phyloP scores from a whole-genome alignment of 2,113 vertebrate species.

The Eidolon helvum region DNA sequence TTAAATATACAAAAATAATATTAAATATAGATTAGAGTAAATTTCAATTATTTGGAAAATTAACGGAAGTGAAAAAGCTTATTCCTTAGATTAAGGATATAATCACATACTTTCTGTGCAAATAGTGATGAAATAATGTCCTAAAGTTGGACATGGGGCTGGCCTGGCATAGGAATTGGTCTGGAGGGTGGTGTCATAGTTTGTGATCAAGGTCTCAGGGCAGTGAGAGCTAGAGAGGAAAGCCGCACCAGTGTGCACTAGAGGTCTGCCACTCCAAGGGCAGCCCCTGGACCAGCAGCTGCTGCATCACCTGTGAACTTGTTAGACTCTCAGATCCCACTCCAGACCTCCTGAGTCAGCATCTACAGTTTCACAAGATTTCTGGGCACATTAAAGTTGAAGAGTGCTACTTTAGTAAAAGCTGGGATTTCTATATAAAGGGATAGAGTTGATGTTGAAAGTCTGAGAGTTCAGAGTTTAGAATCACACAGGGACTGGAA shows the following conservation, averaged over 20 bases:
- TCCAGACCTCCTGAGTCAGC: background rate
- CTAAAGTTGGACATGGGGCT: background rate
- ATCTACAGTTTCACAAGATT: background rate
- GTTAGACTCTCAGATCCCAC: background rate
- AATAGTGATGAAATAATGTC: background rate
- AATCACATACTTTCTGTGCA: background rate
- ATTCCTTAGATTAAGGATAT: background rate
- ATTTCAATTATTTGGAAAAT: slow-evolving; percentile 12
- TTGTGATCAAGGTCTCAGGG: background rate
- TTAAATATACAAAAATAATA: background rate
- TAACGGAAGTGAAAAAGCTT: background rate
- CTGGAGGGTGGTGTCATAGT: background rate
- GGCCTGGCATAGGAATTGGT: background rate
- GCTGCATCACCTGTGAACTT: background rate
- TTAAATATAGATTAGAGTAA: background rate
- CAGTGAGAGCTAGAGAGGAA: background rate
- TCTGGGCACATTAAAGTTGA: background rate
- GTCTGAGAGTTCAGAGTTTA: background rate
- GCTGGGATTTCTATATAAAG: background rate
- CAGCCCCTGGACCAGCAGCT: background rate
- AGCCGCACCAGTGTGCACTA: accelerated
- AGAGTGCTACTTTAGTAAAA: background rate
- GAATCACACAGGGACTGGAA: background rate
- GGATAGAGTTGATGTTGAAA: background rate
- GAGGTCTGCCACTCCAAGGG: background rate